These are phyloP conservation scores for Crenuchus spilurus DNA, from an alignment of 2,797 vertebrate genomes.

Conservation along the genomic window DNA sequence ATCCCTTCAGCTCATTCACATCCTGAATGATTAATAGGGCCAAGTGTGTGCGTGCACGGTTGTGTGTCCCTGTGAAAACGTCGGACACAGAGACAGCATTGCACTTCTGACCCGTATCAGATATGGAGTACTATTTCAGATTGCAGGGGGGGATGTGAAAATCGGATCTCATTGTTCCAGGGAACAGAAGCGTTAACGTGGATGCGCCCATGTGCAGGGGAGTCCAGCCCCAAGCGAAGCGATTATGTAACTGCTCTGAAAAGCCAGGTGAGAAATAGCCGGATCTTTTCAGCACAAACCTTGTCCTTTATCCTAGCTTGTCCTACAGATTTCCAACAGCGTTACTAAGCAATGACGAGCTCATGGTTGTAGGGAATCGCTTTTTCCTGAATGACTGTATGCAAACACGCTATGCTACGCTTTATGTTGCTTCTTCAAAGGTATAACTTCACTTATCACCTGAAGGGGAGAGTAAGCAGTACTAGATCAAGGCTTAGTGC, in stretches of 20 bases:
- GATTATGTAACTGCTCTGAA: constrained; percentile 30
- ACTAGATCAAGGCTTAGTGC: too few relatives aligned
- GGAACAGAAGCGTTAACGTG: neutral
- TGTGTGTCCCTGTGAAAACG: neutral
- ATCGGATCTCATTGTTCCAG: neutral
- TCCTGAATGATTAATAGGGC: constrained; percentile 29
- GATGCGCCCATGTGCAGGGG: neutral
- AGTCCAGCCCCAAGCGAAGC: neutral
- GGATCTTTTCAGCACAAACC: neutral
- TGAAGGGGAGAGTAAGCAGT: too few relatives aligned
- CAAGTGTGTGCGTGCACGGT: neutral
- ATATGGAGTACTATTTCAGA: constrained; percentile 20
- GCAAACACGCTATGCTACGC: too few relatives aligned
- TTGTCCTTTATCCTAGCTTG: too few relatives aligned
- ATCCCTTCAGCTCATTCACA: constrained; percentile 18
- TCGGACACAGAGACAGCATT: constrained; percentile 8
- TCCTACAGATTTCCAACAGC: too few relatives aligned
- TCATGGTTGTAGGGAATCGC: too few relatives aligned
- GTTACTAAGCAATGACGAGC: too few relatives aligned
- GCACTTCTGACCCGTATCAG: constrained; percentile 25
- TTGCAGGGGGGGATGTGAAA: neutral
- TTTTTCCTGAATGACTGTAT: too few relatives aligned
- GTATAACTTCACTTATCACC: too few relatives aligned
- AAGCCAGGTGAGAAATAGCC: neutral
- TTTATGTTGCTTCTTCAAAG: too few relatives aligned